phyloP scores from a whole-genome alignment of 2,797 vertebrate genomes.

The Mus spretus region DNA sequence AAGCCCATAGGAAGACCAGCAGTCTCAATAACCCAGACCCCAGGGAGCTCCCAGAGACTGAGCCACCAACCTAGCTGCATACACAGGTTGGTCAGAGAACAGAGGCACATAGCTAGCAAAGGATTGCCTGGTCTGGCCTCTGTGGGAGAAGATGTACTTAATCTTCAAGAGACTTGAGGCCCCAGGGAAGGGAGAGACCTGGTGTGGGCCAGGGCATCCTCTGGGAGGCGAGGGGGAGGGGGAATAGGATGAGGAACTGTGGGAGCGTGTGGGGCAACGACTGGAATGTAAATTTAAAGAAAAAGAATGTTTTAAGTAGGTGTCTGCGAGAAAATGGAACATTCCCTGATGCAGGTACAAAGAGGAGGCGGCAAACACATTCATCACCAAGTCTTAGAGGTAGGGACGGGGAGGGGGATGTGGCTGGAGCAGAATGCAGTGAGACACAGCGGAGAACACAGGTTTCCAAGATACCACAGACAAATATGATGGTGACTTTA shows the following conservation, averaged over 20 bases:
- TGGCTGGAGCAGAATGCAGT: not conserved
- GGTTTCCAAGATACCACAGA: not conserved
- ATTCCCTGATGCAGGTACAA: accelerated
- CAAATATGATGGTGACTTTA: not conserved
- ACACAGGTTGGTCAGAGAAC: not conserved
- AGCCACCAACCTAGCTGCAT: not conserved
- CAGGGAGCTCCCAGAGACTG: not conserved
- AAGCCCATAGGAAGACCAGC: not conserved
- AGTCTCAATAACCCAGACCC: not conserved
- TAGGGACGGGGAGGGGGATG: not conserved
- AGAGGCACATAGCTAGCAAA: not conserved
- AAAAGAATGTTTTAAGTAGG: constrained; percentile 31
- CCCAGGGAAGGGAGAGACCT: not conserved
- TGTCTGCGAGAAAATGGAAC: not conserved
- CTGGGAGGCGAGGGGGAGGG: not conserved
- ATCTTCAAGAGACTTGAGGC: not conserved
- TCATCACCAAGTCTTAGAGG: not conserved
- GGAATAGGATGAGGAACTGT: not conserved
- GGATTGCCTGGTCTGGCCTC: not conserved
- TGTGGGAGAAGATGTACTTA: not conserved
- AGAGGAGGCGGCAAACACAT: not conserved
- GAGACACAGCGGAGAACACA: accelerated
- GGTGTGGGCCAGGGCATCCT: not conserved
- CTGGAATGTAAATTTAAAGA: not conserved
- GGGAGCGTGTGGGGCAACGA: not conserved